phyloP scores from a whole-genome alignment of 2,888 invertebrate species.

The Neria commutata region DNA sequence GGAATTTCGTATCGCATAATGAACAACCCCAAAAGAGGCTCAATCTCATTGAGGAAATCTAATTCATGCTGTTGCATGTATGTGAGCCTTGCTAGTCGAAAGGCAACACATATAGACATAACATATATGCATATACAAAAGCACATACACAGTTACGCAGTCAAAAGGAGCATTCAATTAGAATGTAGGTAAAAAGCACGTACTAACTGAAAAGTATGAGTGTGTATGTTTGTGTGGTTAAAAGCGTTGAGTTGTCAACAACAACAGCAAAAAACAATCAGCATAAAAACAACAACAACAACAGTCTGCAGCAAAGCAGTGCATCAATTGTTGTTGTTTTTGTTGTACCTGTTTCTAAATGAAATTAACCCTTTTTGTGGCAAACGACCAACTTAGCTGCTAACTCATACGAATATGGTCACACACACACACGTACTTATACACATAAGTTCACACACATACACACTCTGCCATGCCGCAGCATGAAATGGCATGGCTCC shows the following conservation, averaged over 20 bases:
- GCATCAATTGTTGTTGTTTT: constrained; percentile 8
- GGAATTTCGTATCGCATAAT: no score
- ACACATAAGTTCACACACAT: neutral
- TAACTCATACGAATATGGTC: no score
- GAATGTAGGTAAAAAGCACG: neutral
- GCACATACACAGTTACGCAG: neutral
- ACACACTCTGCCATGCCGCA: neutral
- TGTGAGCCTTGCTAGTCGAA: neutral
- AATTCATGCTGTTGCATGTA: no score
- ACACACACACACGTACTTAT: neutral
- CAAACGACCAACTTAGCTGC: neutral
- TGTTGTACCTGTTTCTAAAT: constrained; percentile 34
- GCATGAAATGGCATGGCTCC: constrained; percentile 24
- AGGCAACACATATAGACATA: neutral
- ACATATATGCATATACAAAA: neutral
- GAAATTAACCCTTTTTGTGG: constrained; percentile 31
- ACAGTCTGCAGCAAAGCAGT: neutral
- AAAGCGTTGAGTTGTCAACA: constrained; percentile 46
- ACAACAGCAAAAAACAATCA: constrained; percentile 31
- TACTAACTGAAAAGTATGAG: no score
- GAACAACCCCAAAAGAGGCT: no score
- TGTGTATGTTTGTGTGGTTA: neutral
- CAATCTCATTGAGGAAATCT: no score
- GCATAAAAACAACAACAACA: constrained; percentile 34
- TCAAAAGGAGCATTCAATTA: constrained; percentile 31